Conservation (phyloP, 1,140 invertebrate species). For the Anadara kagoshimensis region DNA sequence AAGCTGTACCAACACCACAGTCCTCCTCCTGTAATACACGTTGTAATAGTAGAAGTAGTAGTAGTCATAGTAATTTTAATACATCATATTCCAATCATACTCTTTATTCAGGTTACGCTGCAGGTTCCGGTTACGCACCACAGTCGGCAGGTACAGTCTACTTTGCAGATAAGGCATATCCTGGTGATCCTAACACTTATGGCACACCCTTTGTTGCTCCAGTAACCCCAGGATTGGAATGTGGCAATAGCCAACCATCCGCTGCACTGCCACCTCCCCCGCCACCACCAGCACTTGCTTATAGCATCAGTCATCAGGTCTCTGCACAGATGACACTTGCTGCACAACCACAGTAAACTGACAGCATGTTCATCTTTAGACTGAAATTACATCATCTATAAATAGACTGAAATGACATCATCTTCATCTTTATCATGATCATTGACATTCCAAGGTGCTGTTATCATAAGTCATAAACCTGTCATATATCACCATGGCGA, state of each 20-base stretch:
- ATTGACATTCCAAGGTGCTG: too few relatives aligned
- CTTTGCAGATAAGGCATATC: constrained; percentile 10
- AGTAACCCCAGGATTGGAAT: constrained; percentile 7
- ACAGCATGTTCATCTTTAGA: too few relatives aligned
- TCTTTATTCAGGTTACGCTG: constrained; percentile 11
- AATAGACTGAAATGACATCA: too few relatives aligned
- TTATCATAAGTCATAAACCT: too few relatives aligned
- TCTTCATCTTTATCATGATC: too few relatives aligned
- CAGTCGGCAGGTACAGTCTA: constrained; percentile 7
- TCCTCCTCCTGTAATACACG: too few relatives aligned
- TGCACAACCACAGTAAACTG: not conserved
- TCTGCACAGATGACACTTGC: constrained; percentile 7
- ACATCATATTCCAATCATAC: constrained; percentile 7
- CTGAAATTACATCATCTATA: too few relatives aligned
- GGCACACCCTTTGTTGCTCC: not conserved
- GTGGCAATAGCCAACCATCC: not conserved
- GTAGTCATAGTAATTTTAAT: constrained; percentile 10
- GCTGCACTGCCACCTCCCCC: not conserved
- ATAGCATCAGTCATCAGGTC: constrained; percentile 11
- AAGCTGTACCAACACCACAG: too few relatives aligned
- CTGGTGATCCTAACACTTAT: not conserved
- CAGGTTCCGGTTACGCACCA: not conserved
- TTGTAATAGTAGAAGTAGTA: not conserved
- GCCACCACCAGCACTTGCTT: constrained; percentile 1
- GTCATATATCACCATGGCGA: too few relatives aligned